Percentiles rank a stretch among this genome's conserved stretches.
Evolutionary conservation across 2,888 invertebrate species (phyloP).

Genomic region (Lissocephala sabroskyi): DNA sequence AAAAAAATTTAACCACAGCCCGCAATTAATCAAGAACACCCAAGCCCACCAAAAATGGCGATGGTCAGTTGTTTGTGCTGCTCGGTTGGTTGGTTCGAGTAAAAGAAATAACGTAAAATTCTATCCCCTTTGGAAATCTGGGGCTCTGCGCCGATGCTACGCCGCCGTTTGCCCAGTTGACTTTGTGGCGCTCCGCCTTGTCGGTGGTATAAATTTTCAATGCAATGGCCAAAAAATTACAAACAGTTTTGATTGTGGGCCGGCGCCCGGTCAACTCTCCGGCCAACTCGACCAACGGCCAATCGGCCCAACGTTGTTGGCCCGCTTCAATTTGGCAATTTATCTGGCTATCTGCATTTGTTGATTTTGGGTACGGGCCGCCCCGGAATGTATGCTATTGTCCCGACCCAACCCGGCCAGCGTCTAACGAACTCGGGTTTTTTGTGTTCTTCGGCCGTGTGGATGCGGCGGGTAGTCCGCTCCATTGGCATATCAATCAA

Average conservation of each 20-base stretch:
- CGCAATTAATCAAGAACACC: constrained; percentile 53
- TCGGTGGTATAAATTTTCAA: constrained; percentile 8
- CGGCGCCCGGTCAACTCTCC: neutral
- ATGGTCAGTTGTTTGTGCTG: no score
- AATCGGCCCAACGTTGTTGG: constrained; percentile 10
- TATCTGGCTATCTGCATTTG: constrained; percentile 56
- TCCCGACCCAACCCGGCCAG: constrained; percentile 29
- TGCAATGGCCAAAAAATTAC: constrained; percentile 14
- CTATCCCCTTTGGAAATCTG: no score
- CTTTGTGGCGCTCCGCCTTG: neutral
- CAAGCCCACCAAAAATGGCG: constrained; percentile 7
- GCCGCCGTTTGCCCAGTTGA: no score
- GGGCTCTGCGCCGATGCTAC: no score
- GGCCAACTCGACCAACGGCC: constrained; percentile 3
- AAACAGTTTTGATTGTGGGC: constrained; percentile 19
- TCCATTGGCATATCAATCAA: constrained; percentile 60
- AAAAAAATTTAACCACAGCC: constrained; percentile 44
- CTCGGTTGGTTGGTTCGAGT: no score
- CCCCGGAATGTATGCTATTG: constrained; percentile 44
- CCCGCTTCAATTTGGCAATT: constrained; percentile 52
- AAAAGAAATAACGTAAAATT: no score
- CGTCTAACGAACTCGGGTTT: constrained; percentile 56
- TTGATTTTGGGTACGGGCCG: constrained; percentile 41
- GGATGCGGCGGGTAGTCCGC: constrained; percentile 17
- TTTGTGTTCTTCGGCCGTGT: constrained; percentile 20